Percentiles rank a stretch among this genome's conserved stretches.
Evolutionary conservation across 1,140 invertebrate species (phyloP).

Genomic region (Zaprionus nigranus): DNA sequence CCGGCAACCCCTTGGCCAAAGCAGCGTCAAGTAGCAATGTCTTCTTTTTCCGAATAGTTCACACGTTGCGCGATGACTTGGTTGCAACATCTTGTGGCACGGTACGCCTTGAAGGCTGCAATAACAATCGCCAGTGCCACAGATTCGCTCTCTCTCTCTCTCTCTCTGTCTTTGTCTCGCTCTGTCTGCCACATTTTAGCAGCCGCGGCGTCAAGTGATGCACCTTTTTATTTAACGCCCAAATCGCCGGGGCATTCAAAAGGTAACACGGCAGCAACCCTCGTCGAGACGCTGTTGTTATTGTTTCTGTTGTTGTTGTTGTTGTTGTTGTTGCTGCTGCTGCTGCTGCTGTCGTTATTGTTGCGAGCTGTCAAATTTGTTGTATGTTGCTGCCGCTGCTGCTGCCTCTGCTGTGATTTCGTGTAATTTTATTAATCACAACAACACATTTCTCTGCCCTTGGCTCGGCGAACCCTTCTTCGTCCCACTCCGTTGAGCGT

Average conservation of each 20-base stretch:
- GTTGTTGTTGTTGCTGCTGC: conserved; percentile 33
- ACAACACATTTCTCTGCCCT: conserved; percentile 72
- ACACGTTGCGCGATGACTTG: conserved; percentile 61
- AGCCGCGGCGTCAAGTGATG: conserved; percentile 74
- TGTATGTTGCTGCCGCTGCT: conserved; percentile 41
- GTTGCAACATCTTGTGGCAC: conserved; percentile 59
- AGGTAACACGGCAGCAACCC: conserved; percentile 59
- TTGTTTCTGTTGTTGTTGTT: background rate
- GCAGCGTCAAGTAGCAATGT: conserved; percentile 61
- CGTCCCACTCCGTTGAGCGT: background rate
- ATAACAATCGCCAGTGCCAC: conserved; percentile 30
- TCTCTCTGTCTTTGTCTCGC: conserved; percentile 3
- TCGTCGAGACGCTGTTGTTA: conserved; percentile 35
- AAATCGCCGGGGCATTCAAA: conserved; percentile 41
- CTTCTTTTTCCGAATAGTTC: conserved; percentile 68
- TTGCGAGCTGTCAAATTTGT: conserved; percentile 75
- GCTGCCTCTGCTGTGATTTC: conserved; percentile 52
- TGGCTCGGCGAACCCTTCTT: background rate
- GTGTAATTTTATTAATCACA: conserved; percentile 83
- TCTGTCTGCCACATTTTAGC: conserved; percentile 28
- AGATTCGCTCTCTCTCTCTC: conserved; percentile 8
- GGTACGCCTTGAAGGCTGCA: conserved; percentile 60
- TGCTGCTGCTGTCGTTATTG: conserved; percentile 58
- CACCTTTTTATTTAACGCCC: conserved; percentile 63
- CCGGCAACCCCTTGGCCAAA: background rate